Percentiles rank a stretch among this genome's conserved stretches.
phyloP scores from a whole-genome alignment of 1,140 invertebrate species.

The Ceratosolen solmsi region DNA sequence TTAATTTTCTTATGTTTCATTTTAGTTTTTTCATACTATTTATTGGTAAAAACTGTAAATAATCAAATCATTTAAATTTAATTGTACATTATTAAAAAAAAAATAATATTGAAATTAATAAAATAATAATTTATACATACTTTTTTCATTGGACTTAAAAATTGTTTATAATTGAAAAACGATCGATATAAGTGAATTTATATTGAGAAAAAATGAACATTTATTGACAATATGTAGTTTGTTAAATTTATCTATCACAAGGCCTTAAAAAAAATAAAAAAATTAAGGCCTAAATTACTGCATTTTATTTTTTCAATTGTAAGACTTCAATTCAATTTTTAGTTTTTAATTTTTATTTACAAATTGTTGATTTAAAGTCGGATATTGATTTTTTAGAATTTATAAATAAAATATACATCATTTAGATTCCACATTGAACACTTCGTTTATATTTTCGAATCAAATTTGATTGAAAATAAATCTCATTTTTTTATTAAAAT shows the following conservation, averaged over 20 bases:
- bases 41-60: background rate
- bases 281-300: constrained; percentile 20
- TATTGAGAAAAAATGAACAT: background rate
- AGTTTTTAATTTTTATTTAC: constrained; percentile 18
- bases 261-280: background rate
- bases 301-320: background rate
- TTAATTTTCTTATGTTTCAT: background rate
- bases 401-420: background rate
- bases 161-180: constrained; percentile 23
- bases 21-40: background rate
- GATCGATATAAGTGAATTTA: constrained; percentile 12
- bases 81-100: background rate
- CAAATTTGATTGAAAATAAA: background rate
- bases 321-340: constrained; percentile 1
- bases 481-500: constrained; percentile 29
- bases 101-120: background rate
- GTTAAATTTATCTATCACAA: constrained; percentile 7
- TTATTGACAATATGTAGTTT: constrained; percentile 18
- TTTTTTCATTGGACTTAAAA: constrained; percentile 32
- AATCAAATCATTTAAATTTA: background rate
- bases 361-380: background rate
- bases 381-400: background rate
- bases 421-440: background rate
- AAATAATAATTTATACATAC: constrained; percentile 17
- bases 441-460: background rate